A percentile compares a stretch with the other conserved stretches of the same genome.
Evolutionary conservation across 2,797 vertebrate species (phyloP).

Genomic region (Pseudochromis fuscus): DNA sequence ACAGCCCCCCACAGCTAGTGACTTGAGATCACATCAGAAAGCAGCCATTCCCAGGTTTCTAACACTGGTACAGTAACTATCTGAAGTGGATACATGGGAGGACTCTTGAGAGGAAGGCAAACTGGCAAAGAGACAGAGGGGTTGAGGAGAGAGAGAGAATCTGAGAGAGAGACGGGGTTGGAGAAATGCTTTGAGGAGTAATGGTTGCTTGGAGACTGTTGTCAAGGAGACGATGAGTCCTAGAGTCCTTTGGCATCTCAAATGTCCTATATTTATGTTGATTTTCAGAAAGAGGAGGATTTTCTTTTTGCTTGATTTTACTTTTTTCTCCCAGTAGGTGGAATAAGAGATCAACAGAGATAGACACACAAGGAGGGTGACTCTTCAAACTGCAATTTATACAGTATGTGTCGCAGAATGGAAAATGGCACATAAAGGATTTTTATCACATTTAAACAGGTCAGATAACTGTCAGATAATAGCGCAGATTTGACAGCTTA

Average conservation of each 20-base stretch:
- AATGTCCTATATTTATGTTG: constrained; percentile 80
- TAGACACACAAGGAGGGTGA: constrained; percentile 11
- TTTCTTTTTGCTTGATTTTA: constrained; percentile 19
- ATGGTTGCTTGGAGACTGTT: constrained; percentile 88
- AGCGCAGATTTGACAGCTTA: constrained; percentile 36
- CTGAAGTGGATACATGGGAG: constrained; percentile 66
- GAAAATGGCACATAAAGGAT: constrained; percentile 18
- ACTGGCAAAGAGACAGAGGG: constrained; percentile 39
- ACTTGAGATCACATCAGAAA: constrained; percentile 16
- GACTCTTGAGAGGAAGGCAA: constrained; percentile 68
- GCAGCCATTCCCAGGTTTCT: constrained; percentile 25
- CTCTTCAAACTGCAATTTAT: constrained; percentile 24
- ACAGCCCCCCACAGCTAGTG: constrained; percentile 25
- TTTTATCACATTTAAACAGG: constrained; percentile 49
- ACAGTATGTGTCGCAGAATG: neutral
- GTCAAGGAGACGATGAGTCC: constrained; percentile 85
- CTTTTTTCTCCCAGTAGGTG: neutral
- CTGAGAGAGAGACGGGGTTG: constrained; percentile 65
- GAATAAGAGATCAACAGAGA: neutral
- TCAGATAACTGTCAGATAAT: constrained; percentile 63
- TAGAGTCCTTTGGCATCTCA: constrained; percentile 81
- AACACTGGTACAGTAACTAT: constrained; percentile 51
- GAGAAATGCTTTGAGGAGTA: constrained; percentile 82
- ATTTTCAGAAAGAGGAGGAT: constrained; percentile 51
- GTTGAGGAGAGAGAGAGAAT: constrained; percentile 38